These are phyloP conservation scores for Metopolophium dirhodum DNA, from an alignment of 1,140 invertebrate genomes.

Conservation along the genomic window DNA sequence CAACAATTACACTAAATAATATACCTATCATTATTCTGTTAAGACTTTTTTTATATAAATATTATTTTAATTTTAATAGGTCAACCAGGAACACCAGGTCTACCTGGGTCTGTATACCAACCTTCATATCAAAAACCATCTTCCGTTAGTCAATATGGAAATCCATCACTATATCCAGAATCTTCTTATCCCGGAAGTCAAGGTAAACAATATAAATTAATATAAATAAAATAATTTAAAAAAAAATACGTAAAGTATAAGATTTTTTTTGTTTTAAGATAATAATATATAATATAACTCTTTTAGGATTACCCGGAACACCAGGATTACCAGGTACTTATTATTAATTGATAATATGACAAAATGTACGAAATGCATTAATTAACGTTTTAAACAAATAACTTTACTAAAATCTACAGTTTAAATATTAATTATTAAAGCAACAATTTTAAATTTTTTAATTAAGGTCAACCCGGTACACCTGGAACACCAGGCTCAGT, in stretches of 20 bases:
- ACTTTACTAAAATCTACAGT: background rate
- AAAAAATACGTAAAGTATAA: background rate
- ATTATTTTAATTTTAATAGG: slow-evolving; percentile 46
- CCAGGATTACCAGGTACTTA: slow-evolving; percentile 55
- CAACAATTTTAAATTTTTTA: background rate
- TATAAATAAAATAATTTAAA: background rate
- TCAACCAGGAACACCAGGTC: slow-evolving; percentile 60
- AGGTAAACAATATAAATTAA: background rate
- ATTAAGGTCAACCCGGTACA: slow-evolving; percentile 59
- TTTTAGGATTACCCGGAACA: slow-evolving; percentile 59
- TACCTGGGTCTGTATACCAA: slow-evolving; percentile 57
- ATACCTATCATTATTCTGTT: background rate
- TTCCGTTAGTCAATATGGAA: slow-evolving; percentile 50
- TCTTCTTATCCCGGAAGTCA: background rate
- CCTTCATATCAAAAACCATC: slow-evolving; percentile 57
- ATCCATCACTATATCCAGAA: background rate
- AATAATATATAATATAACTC: background rate
- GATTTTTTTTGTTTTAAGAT: background rate
- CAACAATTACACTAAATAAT: background rate
- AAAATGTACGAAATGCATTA: background rate
- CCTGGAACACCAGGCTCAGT: slow-evolving; percentile 60
- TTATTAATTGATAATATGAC: background rate
- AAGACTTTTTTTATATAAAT: background rate
- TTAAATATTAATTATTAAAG: background rate
- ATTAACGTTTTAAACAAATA: background rate